Conservation (phyloP, 30 jellyfish, hydroid and myxozoan species). For the Mastigias papua region DNA sequence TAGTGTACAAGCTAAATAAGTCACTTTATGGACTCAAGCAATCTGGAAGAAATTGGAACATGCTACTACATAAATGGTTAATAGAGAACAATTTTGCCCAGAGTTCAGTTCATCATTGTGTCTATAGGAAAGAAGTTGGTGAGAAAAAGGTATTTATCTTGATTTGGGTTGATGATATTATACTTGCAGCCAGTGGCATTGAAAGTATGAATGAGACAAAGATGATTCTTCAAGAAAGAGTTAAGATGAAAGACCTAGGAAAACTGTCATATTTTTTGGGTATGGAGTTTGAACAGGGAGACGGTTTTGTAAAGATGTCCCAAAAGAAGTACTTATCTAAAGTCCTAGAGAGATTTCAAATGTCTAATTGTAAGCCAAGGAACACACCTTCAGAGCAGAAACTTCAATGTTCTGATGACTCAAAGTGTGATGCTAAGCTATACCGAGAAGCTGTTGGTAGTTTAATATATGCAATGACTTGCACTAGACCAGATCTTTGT, state of each 20-base stretch:
- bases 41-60: conserved; percentile 65
- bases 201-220: conserved; percentile 28
- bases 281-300: background rate
- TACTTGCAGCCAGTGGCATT: conserved; percentile 6
- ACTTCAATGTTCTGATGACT: conserved; percentile 20
- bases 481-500: conserved; percentile 47
- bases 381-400: conserved; percentile 58
- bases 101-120: conserved; percentile 41
- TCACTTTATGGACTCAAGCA: conserved; percentile 60
- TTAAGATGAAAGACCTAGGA: conserved; percentile 38
- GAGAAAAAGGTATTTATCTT: background rate
- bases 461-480: conserved; percentile 49
- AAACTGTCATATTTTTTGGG: conserved; percentile 7
- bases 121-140: conserved; percentile 19
- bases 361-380: conserved; percentile 53
- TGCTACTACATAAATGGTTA: conserved; percentile 8
- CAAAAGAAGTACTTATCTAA: conserved; percentile 24
- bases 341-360: conserved; percentile 22
- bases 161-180: conserved; percentile 74
- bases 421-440: background rate
- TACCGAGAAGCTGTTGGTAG: conserved; percentile 47
- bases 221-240: background rate
- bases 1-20: conserved; percentile 15
- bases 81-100: background rate
- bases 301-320: background rate